A percentile compares a stretch with the other conserved stretches of the same genome.
Evolutionary conservation across 2,113 vertebrate genomes (phyloP).

Genomic region (Corythaixoides concolor): DNA sequence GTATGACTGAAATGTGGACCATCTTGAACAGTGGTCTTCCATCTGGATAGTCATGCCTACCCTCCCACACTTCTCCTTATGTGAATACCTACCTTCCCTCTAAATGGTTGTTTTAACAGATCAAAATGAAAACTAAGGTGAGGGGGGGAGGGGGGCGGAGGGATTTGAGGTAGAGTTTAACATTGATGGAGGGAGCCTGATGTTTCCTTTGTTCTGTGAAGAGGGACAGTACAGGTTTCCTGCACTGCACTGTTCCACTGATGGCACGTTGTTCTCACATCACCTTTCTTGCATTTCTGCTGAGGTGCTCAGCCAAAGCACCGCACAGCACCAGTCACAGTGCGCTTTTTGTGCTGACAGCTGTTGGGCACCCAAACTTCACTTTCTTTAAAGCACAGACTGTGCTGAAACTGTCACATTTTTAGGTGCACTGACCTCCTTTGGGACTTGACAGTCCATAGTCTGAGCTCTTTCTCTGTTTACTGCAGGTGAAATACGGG

Average conservation of each 20-base stretch:
- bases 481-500: conserved; percentile 88
- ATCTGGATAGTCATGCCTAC: neutral
- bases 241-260: rapidly evolving
- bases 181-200: neutral
- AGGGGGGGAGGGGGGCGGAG: rapidly evolving
- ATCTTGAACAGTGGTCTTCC: rapidly evolving
- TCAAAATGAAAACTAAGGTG: neutral
- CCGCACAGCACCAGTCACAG: rapidly evolving
- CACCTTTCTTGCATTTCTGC: neutral
- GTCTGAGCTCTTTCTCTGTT: neutral
- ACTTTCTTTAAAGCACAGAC: neutral
- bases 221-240: neutral
- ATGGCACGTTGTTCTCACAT: rapidly evolving
- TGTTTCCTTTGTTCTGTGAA: neutral
- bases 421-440: neutral
- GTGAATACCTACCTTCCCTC: neutral
- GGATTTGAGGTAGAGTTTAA: neutral
- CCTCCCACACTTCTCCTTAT: neutral
- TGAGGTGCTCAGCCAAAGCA: neutral
- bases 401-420: neutral
- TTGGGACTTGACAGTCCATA: rapidly evolving
- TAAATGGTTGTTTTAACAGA: rapidly evolving
- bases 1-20: neutral
- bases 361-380: neutral
- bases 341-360: neutral